Percentiles rank a stretch among this genome's conserved stretches.
These are phyloP conservation scores for Sphaeridia pumilis DNA, from an alignment of 2,888 invertebrate genomes.

Conservation along the genomic window DNA sequence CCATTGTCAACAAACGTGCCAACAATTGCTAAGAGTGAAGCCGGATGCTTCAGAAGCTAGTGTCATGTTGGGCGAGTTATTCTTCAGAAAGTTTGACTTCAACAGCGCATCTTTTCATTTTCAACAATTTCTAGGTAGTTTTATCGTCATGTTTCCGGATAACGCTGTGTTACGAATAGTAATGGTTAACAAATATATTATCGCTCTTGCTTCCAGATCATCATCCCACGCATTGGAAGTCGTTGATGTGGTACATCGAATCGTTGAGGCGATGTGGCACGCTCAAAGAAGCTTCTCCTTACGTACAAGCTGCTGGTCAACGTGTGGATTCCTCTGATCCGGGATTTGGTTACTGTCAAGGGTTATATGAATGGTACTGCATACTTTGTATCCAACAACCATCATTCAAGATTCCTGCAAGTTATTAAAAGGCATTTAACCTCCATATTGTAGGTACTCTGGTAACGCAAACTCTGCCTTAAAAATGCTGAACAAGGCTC, in stretches of 20 bases:
- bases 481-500: constrained; percentile 64
- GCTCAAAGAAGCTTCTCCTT: constrained; percentile 54
- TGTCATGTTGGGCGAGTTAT: constrained; percentile 91
- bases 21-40: constrained; percentile 66
- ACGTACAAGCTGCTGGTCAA: constrained; percentile 50
- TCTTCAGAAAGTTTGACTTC: constrained; percentile 82
- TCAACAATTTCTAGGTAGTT: constrained; percentile 68
- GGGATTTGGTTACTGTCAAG: constrained; percentile 74
- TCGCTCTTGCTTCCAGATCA: too few relatives aligned
- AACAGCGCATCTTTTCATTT: constrained; percentile 84
- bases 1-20: constrained; percentile 75
- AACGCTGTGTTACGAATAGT: neutral
- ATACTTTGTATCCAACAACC: too few relatives aligned
- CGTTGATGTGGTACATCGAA: constrained; percentile 78
- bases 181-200: too few relatives aligned
- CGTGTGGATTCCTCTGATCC: constrained; percentile 52
- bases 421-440: too few relatives aligned
- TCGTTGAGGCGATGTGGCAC: constrained; percentile 77
- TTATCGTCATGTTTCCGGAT: too few relatives aligned
- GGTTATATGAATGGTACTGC: constrained; percentile 64
- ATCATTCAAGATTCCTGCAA: too few relatives aligned
- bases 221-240: constrained; percentile 74
- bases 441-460: constrained; percentile 50
- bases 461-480: constrained; percentile 77
- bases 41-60: constrained; percentile 84